Evolutionary conservation across 2,797 vertebrate genomes (phyloP).

Genomic region (Fratercula arctica): DNA sequence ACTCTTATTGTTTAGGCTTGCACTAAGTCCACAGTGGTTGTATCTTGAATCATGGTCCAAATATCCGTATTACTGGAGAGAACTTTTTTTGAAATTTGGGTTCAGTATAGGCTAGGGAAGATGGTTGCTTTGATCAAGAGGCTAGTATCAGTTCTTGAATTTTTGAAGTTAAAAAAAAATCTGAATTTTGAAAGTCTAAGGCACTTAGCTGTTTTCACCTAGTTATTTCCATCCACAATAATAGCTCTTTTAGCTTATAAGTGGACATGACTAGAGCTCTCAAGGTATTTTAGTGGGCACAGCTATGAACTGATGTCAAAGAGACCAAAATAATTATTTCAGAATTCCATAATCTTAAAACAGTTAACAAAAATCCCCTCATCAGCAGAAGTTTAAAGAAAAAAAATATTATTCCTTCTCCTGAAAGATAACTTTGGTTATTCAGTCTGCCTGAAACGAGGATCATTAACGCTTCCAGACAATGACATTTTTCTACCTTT

Average conservation of each 20-base stretch:
- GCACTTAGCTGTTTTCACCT: not conserved
- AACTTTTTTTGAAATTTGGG: not conserved
- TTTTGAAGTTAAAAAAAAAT: not conserved
- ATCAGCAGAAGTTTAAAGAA: not conserved
- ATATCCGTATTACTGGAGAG: not conserved
- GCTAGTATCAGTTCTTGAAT: not conserved
- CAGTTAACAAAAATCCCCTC: not conserved
- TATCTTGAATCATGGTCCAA: not conserved
- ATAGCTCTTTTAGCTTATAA: not conserved
- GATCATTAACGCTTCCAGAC: not conserved
- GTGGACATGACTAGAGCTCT: not conserved
- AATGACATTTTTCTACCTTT: not conserved
- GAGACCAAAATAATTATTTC: not conserved
- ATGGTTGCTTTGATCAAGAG: not conserved
- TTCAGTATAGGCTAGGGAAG: not conserved
- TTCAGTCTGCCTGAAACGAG: not conserved
- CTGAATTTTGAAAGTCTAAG: not conserved
- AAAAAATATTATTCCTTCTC: not conserved
- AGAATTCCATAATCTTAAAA: not conserved
- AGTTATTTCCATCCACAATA: not conserved
- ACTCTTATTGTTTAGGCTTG: not conserved
- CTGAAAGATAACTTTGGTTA: not conserved
- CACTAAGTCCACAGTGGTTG: not conserved
- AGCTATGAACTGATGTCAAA: not conserved
- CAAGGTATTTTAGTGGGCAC: not conserved